These are phyloP conservation scores for Notoglanidium macrostoma DNA, from an alignment of 2,797 vertebrate species.

Conservation along the genomic window DNA sequence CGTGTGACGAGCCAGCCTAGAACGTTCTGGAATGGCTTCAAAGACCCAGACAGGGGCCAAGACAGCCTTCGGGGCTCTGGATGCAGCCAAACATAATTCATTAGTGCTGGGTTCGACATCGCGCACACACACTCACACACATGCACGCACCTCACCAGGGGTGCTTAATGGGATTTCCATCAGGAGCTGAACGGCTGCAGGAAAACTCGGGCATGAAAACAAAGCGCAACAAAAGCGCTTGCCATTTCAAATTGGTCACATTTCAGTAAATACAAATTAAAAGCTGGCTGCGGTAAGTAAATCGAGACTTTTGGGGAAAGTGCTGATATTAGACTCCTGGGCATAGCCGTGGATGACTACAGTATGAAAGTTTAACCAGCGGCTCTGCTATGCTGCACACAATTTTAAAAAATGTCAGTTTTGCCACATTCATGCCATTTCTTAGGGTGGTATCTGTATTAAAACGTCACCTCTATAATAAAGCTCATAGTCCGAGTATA, in stretches of 20 bases:
- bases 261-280: neutral
- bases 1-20: neutral
- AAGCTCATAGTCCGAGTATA: neutral
- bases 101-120: conserved; percentile 20
- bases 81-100: conserved; percentile 43
- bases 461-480: too few species aligned
- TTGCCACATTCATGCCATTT: too few species aligned
- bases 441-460: neutral
- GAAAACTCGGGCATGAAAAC: neutral
- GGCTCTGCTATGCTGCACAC: too few species aligned
- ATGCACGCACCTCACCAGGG: neutral
- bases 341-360: neutral
- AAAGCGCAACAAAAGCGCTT: neutral
- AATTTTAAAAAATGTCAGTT: neutral
- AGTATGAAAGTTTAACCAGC: neutral
- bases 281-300: neutral
- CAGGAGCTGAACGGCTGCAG: neutral
- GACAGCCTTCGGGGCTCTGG: conserved; percentile 7
- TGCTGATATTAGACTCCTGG: neutral
- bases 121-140: neutral
- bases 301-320: neutral
- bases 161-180: conserved; percentile 49
- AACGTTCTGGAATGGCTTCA: conserved; percentile 46
- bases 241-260: neutral
- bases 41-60: conserved; percentile 35